A percentile compares a stretch with the other conserved stretches of the same genome.
phyloP scores from a whole-genome alignment of 2,113 vertebrate species.

The Aldabrachelys gigantea region DNA sequence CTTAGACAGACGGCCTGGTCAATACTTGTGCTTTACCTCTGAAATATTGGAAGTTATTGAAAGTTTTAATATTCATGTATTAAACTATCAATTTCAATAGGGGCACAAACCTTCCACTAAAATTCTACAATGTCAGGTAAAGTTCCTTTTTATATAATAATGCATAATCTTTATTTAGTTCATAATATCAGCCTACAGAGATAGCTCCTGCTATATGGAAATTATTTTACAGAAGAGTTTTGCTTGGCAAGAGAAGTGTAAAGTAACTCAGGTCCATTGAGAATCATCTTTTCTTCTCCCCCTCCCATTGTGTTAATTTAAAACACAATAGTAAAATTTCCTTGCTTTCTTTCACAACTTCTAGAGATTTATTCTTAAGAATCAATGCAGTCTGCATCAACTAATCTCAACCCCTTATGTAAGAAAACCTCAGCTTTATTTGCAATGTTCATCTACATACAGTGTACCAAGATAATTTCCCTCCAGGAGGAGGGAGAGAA shows the following conservation, averaged over 20 bases:
- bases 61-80: conserved; percentile 36
- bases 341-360: background rate
- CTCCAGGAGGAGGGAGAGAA: background rate
- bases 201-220: background rate
- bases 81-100: conserved; percentile 27
- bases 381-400: background rate
- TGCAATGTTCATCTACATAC: background rate
- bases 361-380: background rate
- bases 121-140: conserved; percentile 19
- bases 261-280: background rate
- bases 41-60: background rate
- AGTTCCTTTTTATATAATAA: conserved; percentile 36
- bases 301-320: background rate
- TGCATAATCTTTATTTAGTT: conserved; percentile 17
- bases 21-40: background rate
- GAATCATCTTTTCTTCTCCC: background rate
- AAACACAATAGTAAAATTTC: background rate
- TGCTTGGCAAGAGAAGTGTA: background rate
- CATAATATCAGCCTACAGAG: conserved; percentile 10
- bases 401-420: background rate
- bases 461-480: background rate
- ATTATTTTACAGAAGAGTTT: background rate
- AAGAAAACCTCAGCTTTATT: background rate
- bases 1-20: background rate
- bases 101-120: background rate